phyloP scores from a whole-genome alignment of 2,797 vertebrate genomes.

The Otolemur crassicaudatus region DNA sequence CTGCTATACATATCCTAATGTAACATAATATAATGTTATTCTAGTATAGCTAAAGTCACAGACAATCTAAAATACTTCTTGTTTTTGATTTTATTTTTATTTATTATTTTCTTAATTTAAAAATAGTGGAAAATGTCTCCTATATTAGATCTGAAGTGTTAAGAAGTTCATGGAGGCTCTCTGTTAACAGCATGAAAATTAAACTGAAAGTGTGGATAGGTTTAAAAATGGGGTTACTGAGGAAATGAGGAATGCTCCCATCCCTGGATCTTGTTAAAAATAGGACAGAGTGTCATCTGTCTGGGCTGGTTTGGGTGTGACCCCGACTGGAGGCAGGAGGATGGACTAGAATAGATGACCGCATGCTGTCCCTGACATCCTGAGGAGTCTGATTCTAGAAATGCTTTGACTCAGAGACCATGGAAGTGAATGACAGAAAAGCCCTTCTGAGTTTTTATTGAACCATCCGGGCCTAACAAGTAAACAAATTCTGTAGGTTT shows the following conservation, averaged over 20 bases:
- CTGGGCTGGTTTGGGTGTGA: constrained; percentile 68
- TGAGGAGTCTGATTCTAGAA: constrained; percentile 10
- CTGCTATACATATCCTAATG: neutral
- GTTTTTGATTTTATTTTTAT: neutral
- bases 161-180: neutral
- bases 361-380: neutral
- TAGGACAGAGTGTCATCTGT: constrained; percentile 62
- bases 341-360: constrained; percentile 69
- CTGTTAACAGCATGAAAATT: constrained; percentile 15
- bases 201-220: neutral
- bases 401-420: neutral
- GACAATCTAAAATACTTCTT: constrained; percentile 1
- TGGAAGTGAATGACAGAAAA: constrained; percentile 21
- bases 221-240: constrained; percentile 57
- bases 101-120: constrained; percentile 46
- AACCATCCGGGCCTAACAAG: neutral
- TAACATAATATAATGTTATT: neutral
- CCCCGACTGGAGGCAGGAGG: neutral
- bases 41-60: constrained; percentile 41
- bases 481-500: neutral
- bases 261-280: constrained; percentile 71
- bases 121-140: constrained; percentile 8
- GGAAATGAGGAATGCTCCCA: constrained; percentile 54
- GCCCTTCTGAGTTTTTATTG: neutral
- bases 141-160: constrained; percentile 4